These are phyloP conservation scores for Caradrina kadenii DNA, from an alignment of 2,888 invertebrate species.

Conservation along the genomic window DNA sequence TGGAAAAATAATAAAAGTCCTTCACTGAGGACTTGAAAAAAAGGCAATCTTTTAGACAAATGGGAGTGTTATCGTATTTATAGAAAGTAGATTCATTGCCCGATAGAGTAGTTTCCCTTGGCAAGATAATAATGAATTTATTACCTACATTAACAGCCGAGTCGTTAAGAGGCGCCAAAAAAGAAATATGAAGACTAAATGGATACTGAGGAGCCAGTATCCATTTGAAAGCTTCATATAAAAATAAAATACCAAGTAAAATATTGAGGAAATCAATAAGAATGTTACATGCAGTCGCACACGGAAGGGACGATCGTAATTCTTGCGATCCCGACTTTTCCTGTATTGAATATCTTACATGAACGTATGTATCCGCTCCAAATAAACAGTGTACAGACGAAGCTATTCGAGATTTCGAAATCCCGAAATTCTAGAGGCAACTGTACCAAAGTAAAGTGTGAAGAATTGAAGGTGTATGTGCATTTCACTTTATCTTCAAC, in stretches of 20 bases:
- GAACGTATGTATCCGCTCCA: constrained; percentile 52
- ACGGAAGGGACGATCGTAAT: constrained; percentile 62
- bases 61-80: constrained; percentile 16
- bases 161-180: constrained; percentile 6
- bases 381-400: constrained; percentile 49
- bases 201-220: background rate
- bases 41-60: background rate
- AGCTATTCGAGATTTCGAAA: constrained; percentile 46
- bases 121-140: constrained; percentile 25
- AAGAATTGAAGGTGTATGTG: constrained; percentile 35
- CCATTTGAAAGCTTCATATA: constrained; percentile 10
- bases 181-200: constrained; percentile 9
- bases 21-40: background rate
- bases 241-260: constrained; percentile 32
- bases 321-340: constrained; percentile 66
- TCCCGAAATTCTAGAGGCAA: constrained; percentile 31
- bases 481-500: constrained; percentile 39
- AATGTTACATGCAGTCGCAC: constrained; percentile 53
- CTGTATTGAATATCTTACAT: constrained; percentile 70
- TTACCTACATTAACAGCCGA: constrained; percentile 19
- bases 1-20: background rate
- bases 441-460: constrained; percentile 39
- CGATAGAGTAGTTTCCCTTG: constrained; percentile 3
- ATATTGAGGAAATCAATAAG: constrained; percentile 42
- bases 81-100: constrained; percentile 9